phyloP scores from a whole-genome alignment of 1,140 invertebrate genomes.

The Zaprionus taronus region DNA sequence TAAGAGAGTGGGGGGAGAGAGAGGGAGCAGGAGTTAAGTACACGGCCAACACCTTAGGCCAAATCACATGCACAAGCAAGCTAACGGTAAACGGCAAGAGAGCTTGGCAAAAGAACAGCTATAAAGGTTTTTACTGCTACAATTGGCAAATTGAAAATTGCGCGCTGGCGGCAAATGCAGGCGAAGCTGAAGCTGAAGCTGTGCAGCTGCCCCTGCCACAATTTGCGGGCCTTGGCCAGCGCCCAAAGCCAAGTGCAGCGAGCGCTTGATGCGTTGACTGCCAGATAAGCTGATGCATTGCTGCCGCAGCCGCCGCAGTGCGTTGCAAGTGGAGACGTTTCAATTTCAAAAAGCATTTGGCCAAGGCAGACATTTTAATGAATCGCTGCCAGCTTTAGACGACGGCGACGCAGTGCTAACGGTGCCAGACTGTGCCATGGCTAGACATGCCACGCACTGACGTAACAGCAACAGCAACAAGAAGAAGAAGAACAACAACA shows the following conservation, averaged over 20 bases:
- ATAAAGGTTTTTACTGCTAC: conserved; percentile 77
- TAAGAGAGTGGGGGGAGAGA: too few species aligned
- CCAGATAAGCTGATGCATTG: conserved; percentile 30
- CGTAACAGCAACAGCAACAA: conserved; percentile 25
- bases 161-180: conserved; percentile 57
- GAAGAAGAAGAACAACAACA: conserved; percentile 2
- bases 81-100: conserved; percentile 59
- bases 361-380: conserved; percentile 78
- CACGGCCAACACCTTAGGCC: conserved; percentile 72
- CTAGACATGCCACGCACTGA: conserved; percentile 55
- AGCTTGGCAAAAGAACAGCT: conserved; percentile 59
- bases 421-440: conserved; percentile 53
- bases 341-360: conserved; percentile 70
- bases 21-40: conserved; percentile 11
- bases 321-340: conserved; percentile 69
- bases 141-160: conserved; percentile 83
- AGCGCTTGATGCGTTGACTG: conserved; percentile 23
- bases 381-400: conserved; percentile 65
- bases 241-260: conserved; percentile 33
- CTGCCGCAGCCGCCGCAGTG: neutral
- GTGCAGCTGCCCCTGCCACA: conserved; percentile 9
- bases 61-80: conserved; percentile 65
- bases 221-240: conserved; percentile 23
- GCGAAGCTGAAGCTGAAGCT: neutral
- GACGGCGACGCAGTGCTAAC: conserved; percentile 42